A percentile compares a stretch with the other conserved stretches of the same genome.
These are phyloP conservation scores for Leptarthrus brevirostris DNA, from an alignment of 2,888 invertebrate genomes.

Conservation along the genomic window DNA sequence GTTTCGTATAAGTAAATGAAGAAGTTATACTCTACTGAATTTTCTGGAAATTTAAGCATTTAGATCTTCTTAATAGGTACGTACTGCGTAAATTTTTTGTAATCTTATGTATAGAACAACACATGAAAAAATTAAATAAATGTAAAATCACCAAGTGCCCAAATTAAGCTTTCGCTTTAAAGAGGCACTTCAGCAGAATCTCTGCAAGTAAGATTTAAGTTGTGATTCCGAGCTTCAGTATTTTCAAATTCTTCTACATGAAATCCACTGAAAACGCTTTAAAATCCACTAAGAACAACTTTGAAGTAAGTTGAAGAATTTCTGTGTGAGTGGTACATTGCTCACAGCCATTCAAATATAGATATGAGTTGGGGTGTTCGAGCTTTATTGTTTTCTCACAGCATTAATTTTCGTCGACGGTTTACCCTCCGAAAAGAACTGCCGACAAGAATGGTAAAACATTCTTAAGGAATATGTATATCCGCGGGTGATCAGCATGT, in stretches of 20 bases:
- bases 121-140: too few relatives aligned
- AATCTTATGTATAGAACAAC: too few relatives aligned
- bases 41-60: too few relatives aligned
- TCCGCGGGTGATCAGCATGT: background rate
- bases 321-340: background rate
- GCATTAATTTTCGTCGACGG: background rate
- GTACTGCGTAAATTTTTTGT: too few relatives aligned
- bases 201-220: background rate
- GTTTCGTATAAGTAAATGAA: too few relatives aligned
- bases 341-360: background rate
- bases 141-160: too few relatives aligned
- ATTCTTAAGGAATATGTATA: background rate
- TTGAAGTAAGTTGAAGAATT: background rate
- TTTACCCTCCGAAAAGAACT: too few relatives aligned
- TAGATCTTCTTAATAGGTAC: too few relatives aligned
- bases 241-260: background rate
- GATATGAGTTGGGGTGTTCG: background rate
- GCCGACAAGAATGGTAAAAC: background rate
- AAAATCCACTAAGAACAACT: background rate
- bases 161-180: too few relatives aligned
- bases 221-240: background rate
- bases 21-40: too few relatives aligned
- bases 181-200: too few relatives aligned
- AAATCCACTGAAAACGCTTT: background rate
- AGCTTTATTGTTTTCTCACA: constrained; percentile 1